Percentiles rank a stretch among this genome's conserved stretches.
These are phyloP conservation scores for Turdus rufiventris DNA, from an alignment of 2,113 vertebrate species.

Conservation along the genomic window DNA sequence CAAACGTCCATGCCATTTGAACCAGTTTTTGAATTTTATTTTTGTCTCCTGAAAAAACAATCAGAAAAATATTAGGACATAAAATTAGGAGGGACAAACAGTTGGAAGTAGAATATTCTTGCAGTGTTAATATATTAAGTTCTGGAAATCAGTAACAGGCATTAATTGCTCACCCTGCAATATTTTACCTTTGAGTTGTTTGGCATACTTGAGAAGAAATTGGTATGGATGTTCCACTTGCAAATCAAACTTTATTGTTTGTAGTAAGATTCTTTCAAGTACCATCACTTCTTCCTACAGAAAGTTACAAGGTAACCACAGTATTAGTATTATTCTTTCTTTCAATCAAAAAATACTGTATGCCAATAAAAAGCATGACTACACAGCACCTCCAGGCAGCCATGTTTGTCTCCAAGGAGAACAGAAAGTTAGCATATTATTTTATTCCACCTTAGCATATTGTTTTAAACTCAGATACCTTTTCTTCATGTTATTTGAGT, in stretches of 20 bases:
- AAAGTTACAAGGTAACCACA: neutral
- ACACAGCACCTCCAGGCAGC: neutral
- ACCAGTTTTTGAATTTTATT: slow-evolving; percentile 97
- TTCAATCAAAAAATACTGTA: neutral
- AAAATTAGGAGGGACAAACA: neutral
- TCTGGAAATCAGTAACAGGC: neutral
- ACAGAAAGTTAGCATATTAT: neutral
- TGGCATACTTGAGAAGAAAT: slow-evolving; percentile 95
- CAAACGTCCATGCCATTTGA: slow-evolving; percentile 99
- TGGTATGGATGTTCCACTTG: slow-evolving; percentile 98
- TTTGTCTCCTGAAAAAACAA: slow-evolving; percentile 84
- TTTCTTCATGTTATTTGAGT: neutral
- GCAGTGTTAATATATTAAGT: neutral
- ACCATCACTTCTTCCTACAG: slow-evolving; percentile 97
- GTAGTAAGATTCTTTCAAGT: slow-evolving; percentile 92
- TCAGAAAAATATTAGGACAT: neutral
- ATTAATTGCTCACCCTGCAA: neutral
- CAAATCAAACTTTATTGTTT: slow-evolving; percentile 98
- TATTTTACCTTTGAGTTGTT: slow-evolving; percentile 93
- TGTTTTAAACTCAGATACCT: neutral
- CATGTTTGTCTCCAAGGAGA: neutral
- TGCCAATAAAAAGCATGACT: neutral
- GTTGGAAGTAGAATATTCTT: neutral
- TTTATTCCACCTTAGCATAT: neutral
- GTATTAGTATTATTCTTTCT: neutral